These are phyloP conservation scores for Hoplias malabaricus DNA, from an alignment of 2,113 vertebrate genomes.

Conservation along the genomic window DNA sequence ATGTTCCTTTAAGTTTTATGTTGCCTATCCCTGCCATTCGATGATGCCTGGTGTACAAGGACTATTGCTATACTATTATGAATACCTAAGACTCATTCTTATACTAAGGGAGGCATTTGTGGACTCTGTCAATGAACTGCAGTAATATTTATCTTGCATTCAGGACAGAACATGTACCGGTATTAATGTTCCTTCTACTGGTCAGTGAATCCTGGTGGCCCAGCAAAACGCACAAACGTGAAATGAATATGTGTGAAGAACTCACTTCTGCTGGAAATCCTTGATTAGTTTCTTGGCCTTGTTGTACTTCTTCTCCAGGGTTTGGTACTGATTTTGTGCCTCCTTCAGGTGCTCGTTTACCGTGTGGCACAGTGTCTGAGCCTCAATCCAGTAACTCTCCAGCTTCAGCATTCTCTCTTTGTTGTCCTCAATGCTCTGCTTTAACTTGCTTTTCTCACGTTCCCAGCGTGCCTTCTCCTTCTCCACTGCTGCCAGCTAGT, in stretches of 20 bases:
- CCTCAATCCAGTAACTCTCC: slow-evolving; percentile 98
- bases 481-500: slow-evolving; percentile 87
- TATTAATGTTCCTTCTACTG: background rate
- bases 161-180: too few relatives aligned
- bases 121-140: too few relatives aligned
- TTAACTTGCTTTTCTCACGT: slow-evolving; percentile 90
- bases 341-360: slow-evolving; percentile 98
- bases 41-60: too few relatives aligned
- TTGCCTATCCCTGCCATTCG: too few relatives aligned
- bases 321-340: slow-evolving; percentile 93
- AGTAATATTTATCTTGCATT: too few relatives aligned
- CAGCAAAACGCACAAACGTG: background rate
- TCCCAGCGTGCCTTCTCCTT: slow-evolving; percentile 97
- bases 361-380: slow-evolving; percentile 93
- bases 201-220: background rate
- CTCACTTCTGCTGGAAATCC: slow-evolving; percentile 99
- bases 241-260: background rate
- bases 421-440: slow-evolving; percentile 97
- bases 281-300: slow-evolving; percentile 99
- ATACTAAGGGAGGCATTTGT: too few relatives aligned
- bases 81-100: too few relatives aligned
- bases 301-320: slow-evolving; percentile 98
- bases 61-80: too few relatives aligned
- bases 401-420: slow-evolving; percentile 97
- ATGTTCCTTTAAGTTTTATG: too few relatives aligned